phyloP scores from a whole-genome alignment of 2,113 vertebrate species.

The Telmatochromis bifrenatus region DNA sequence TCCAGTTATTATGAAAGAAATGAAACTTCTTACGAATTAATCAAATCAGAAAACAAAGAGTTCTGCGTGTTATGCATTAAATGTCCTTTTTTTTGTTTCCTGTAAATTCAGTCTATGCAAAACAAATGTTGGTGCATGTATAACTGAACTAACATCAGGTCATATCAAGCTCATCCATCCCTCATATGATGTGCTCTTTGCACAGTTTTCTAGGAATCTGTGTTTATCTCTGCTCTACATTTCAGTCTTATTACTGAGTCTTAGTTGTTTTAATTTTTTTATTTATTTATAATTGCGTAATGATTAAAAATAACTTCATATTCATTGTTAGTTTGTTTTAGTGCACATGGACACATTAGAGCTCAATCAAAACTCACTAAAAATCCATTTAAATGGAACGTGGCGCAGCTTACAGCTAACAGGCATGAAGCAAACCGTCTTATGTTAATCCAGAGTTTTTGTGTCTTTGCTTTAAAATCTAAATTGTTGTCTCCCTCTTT shows the following conservation, averaged over 20 bases:
- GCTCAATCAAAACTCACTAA: neutral
- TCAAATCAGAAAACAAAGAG: neutral
- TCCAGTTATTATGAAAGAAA: neutral
- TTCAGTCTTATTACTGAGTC: neutral
- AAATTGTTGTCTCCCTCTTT: neutral
- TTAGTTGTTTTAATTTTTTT: neutral
- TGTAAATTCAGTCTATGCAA: conserved; percentile 52
- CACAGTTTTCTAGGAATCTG: neutral
- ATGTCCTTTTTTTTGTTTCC: neutral
- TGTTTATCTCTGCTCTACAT: neutral
- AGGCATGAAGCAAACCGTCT: neutral
- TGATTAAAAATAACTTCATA: neutral
- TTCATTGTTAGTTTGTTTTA: neutral
- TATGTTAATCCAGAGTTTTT: neutral
- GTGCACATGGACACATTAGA: neutral
- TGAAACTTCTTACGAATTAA: neutral
- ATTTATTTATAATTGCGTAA: neutral
- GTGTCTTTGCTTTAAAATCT: neutral
- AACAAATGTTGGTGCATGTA: conserved; percentile 16
- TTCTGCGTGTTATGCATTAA: neutral
- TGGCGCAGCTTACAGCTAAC: neutral
- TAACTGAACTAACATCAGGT: conserved; percentile 1
- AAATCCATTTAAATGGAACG: neutral
- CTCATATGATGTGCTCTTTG: neutral
- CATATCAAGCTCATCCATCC: neutral